These are phyloP conservation scores for Drosophila crucigera DNA, from an alignment of 2,888 invertebrate genomes.

Conservation along the genomic window DNA sequence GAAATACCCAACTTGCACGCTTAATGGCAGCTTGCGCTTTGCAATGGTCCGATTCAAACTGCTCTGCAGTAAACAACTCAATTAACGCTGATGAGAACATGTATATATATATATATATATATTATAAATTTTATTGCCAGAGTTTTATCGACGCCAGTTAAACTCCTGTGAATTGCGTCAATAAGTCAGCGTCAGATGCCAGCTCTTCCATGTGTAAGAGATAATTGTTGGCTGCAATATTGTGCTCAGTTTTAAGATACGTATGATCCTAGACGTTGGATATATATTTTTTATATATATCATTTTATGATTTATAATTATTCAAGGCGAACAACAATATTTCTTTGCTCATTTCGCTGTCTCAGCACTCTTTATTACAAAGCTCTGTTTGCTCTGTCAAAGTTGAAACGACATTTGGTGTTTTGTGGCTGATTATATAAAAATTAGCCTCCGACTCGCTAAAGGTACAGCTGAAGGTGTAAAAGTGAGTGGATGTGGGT, in stretches of 20 bases:
- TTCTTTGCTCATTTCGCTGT: conserved; percentile 4
- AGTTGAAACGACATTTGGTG: neutral
- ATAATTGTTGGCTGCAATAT: neutral
- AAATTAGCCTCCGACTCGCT: conserved; percentile 1
- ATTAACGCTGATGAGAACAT: neutral
- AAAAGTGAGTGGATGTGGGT: neutral
- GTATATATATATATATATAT: neutral
- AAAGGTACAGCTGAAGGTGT: neutral
- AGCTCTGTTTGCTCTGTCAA: conserved; percentile 1
- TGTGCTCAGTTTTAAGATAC: neutral
- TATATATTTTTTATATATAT: neutral
- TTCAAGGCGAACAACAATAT: neutral
- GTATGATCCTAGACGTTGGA: neutral
- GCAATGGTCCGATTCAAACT: neutral
- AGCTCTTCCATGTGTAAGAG: neutral
- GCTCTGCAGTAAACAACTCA: conserved; percentile 1
- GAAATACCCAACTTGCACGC: neutral
- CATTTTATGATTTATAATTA: neutral
- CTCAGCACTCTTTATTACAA: neutral
- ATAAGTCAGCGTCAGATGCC: conserved; percentile 5
- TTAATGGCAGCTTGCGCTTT: neutral
- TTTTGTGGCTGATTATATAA: neutral
- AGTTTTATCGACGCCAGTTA: neutral
- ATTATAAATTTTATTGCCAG: neutral
- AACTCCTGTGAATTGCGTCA: neutral